Conservation (phyloP, 2,888 invertebrate genomes). For the Ormyrus pomaceus region DNA sequence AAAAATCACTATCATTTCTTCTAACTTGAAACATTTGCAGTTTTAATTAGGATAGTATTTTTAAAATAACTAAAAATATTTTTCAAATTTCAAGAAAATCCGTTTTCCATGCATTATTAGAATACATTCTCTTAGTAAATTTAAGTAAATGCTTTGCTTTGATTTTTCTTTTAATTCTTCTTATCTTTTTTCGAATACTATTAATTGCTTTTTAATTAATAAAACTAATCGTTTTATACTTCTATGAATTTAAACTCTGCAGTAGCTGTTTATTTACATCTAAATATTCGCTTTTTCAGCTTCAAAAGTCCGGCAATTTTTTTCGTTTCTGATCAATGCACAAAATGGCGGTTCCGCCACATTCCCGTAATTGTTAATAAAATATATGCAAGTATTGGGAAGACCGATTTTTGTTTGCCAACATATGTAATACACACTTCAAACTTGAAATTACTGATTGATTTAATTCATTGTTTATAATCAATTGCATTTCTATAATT, state of each 20-base stretch:
- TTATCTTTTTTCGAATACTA: too few species aligned
- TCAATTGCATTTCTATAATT: constrained; percentile 5
- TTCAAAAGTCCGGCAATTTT: constrained; percentile 39
- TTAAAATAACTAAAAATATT: too few species aligned
- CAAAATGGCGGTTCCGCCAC: constrained; percentile 23
- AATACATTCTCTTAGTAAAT: too few species aligned
- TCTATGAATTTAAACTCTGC: neutral
- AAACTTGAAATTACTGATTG: neutral
- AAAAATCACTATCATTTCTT: too few species aligned
- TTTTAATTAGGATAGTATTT: too few species aligned
- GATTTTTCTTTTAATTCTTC: too few species aligned
- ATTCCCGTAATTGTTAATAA: constrained; percentile 24
- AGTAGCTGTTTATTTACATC: neutral
- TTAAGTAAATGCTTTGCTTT: too few species aligned
- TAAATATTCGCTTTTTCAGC: constrained; percentile 19
- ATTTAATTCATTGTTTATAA: constrained; percentile 3
- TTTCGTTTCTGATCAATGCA: constrained; percentile 38
- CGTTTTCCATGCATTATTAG: too few species aligned
- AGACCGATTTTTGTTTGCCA: constrained; percentile 15
- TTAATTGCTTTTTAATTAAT: too few species aligned
- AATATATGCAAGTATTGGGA: constrained; percentile 50
- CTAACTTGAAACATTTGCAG: too few species aligned
- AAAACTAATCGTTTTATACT: too few species aligned
- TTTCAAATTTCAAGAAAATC: too few species aligned
- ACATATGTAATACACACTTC: neutral